Evolutionary conservation across 2,113 vertebrate species (phyloP), one percentile per base, ranked within the genome.

Genomic region (Oryzias celebensis): DNA sequence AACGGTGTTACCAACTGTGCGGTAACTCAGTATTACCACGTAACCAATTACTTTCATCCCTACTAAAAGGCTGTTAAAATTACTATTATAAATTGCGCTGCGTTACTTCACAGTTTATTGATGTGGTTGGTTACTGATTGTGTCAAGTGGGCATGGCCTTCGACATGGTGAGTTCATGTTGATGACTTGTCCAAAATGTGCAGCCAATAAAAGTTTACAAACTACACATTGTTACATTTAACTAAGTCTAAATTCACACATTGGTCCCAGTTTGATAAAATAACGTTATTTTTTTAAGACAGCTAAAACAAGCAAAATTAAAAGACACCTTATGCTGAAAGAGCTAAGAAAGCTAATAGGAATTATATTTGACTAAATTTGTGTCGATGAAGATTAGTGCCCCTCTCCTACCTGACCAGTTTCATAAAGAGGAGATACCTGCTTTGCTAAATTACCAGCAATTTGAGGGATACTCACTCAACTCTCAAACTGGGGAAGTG

Each of bases 381-480:
- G 44, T 50, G 71, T 80, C 81, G 80, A 77, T 85, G 73, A 85
- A 83, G 78, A 82, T 87, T 82, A 85, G 50, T 1, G 61, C 52
- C 17, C 68, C 64, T 58, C 52, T 2, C 49, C 76, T 65, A 80
- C 75, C 77, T 77, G 73, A 67, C 71, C 62, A 46, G 62, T 64
- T 61, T 64, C 51, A 65, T 75, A 73, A 46, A 43, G 54, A 42
- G 41, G 28, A 78, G 71, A 53, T 73, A 63, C 43, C 49, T 59
- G 65, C 46, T 10, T 65, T 82, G 67, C 51, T 51, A 43, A 72
- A 50, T 18, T 52, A 31, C 51, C 4, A 66, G 74, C 53, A 62
- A 71, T 58, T 53, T 15, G 24, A 71, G 20, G 56, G 54, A 68
- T 56, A 20, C 20, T 20, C 20, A 42, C 46, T 61, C 65, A 78